These are phyloP conservation scores for Eristalinus sepulchralis DNA, from an alignment of 2,888 invertebrate genomes.

Conservation along the genomic window DNA sequence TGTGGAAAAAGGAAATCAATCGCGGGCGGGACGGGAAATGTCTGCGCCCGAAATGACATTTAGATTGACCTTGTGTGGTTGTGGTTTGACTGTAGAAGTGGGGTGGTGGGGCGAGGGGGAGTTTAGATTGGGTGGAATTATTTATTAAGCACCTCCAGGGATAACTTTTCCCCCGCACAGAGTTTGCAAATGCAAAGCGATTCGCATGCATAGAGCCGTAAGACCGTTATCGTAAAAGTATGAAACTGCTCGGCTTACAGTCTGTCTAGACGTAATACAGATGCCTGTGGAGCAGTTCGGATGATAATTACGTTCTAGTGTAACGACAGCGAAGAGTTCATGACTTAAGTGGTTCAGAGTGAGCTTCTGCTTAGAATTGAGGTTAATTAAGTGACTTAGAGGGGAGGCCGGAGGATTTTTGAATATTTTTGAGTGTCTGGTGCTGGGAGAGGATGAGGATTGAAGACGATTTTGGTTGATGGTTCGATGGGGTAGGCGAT, in stretches of 20 bases:
- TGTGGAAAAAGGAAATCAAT: constrained; percentile 12
- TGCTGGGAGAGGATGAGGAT: too few species aligned
- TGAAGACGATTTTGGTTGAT: too few species aligned
- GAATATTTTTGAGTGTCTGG: too few species aligned
- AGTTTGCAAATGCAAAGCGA: background rate
- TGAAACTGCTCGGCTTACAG: background rate
- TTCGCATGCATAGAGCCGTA: background rate
- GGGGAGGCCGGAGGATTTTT: background rate
- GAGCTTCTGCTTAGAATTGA: background rate
- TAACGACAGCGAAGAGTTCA: background rate
- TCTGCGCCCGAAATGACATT: background rate
- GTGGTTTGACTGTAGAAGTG: too few species aligned
- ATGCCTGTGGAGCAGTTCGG: background rate
- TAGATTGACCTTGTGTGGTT: background rate
- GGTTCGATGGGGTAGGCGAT: too few species aligned
- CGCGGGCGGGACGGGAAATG: background rate
- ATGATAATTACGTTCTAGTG: background rate
- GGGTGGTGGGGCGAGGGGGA: background rate
- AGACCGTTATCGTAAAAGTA: background rate
- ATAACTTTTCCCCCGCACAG: background rate
- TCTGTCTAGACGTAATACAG: background rate
- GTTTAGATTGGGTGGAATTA: background rate
- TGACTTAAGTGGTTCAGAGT: background rate
- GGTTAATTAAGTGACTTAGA: background rate
- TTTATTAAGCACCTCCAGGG: background rate